phyloP scores from a whole-genome alignment of 1,140 invertebrate species.

The Leptopilina boulardi region DNA sequence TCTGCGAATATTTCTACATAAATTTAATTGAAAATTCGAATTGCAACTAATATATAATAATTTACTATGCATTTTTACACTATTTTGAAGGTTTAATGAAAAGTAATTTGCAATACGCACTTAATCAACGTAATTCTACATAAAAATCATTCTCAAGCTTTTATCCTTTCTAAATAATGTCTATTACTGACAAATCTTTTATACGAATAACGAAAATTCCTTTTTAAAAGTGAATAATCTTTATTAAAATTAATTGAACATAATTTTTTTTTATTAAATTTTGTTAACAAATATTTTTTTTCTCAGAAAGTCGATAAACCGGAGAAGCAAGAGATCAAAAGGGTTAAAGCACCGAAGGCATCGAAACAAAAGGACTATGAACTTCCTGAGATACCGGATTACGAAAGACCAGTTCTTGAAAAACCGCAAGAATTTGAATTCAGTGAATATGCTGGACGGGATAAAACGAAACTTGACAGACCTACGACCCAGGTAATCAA shows the following conservation, averaged over 20 bases:
- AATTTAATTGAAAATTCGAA: too few species aligned
- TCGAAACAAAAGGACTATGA: slow-evolving; percentile 79
- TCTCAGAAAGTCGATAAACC: slow-evolving; percentile 70
- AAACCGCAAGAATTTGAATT: slow-evolving; percentile 77
- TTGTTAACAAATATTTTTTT: neutral
- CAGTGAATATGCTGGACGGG: slow-evolving; percentile 62
- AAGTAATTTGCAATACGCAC: too few species aligned
- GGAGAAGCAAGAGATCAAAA: slow-evolving; percentile 69
- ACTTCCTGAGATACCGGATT: slow-evolving; percentile 86
- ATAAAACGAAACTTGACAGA: slow-evolving; percentile 72
- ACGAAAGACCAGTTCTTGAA: slow-evolving; percentile 81
- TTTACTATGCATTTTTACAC: too few species aligned
- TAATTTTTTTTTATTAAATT: neutral
- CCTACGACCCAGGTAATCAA: slow-evolving; percentile 69
- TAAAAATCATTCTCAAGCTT: too few species aligned
- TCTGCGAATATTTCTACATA: neutral
- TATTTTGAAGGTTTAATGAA: too few species aligned
- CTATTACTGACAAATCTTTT: too few species aligned
- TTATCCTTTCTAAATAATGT: too few species aligned
- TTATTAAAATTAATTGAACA: neutral
- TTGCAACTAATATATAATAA: too few species aligned
- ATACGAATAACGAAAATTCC: neutral
- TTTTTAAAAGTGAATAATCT: neutral
- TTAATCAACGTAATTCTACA: too few species aligned
- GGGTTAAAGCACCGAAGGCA: slow-evolving; percentile 66